Base-by-base conservation (phyloP, 2,888 invertebrate genomes). In the Aricia artaxerxes region DNA sequence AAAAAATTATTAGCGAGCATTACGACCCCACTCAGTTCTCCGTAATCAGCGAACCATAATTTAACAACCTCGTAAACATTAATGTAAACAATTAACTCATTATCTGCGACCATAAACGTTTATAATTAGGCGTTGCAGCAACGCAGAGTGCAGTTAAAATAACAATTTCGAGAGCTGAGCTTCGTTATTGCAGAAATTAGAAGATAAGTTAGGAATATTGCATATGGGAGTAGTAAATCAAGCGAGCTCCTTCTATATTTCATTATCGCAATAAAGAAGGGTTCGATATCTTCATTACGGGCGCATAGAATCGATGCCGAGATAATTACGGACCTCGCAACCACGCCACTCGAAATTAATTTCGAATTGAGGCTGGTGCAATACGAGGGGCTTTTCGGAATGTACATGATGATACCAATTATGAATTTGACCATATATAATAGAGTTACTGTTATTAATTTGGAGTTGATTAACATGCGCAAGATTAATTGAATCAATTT, bases 271-370 rank as follows among this genome's bases (percentile, higher is more conserved):
- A 88, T 87, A 88, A 87, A 88, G 87, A 86, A 87, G 89, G 85
- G 85, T 85, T 81, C 86, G 89, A 91, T 91, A 90, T 91, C 89
- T 92, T 91, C 91, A 91, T 92, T 91, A 91, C 86, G 85, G 82
- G 87, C 87, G 86, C 85, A 85, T 85, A 86, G 86, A 87, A 90
- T 89, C 88, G 89, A 88, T 88, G 88, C 88, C 83, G 83, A 86
- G 88, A 89, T 92, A 92, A 92, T 92, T 91, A 90, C 87, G 82
- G 84, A 82, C 80, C 87, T 84, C 84, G 86, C 86, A 85, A 85
- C 84, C 86, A 83, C 53, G 9, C 76, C 31, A 84, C 85, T 85
- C 88, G 86, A 88, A 89, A 90, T 90, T 89, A 90, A 90, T 90
- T 87, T 85, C 83, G 83, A 82, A 84, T 83, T 80, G 84, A 44